These are phyloP conservation scores for Acronicta psi DNA, from an alignment of 2,888 invertebrate species.

Conservation along the genomic window DNA sequence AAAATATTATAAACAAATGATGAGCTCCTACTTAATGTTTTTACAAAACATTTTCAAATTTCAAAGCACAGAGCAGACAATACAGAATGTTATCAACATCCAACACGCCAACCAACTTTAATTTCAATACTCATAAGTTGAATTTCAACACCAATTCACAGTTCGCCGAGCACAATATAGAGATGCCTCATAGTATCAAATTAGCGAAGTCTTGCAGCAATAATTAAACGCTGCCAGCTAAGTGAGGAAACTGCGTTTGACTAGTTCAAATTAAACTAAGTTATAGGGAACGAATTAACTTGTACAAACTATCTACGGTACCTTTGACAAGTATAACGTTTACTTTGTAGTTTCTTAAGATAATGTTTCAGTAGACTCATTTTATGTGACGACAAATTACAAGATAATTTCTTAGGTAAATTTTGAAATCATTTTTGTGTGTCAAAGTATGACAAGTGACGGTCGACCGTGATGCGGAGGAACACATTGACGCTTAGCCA, in stretches of 20 bases:
- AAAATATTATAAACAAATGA: too few species aligned
- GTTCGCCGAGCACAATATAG: constrained; percentile 70
- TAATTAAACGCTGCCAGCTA: constrained; percentile 76
- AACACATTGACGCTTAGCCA: too few species aligned
- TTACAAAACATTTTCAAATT: too few species aligned
- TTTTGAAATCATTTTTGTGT: too few species aligned
- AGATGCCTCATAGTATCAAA: constrained; percentile 76
- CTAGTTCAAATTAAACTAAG: constrained; percentile 81
- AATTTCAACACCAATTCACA: constrained; percentile 61
- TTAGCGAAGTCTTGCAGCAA: constrained; percentile 79
- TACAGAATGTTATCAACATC: not conserved
- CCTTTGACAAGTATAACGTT: constrained; percentile 61
- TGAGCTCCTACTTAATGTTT: too few species aligned
- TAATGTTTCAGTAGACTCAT: constrained; percentile 9
- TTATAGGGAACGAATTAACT: constrained; percentile 78
- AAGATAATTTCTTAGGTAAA: too few species aligned
- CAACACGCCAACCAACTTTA: constrained; percentile 22
- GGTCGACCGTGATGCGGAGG: too few species aligned
- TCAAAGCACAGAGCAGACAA: too few species aligned
- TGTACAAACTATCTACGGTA: constrained; percentile 65
- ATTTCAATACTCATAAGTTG: constrained; percentile 35
- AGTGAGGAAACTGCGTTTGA: constrained; percentile 76
- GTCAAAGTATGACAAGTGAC: too few species aligned
- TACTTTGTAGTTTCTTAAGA: constrained; percentile 26
- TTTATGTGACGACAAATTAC: not conserved